Evolutionary conservation across 1,140 invertebrate genomes (phyloP), one percentile per base, ranked within the genome.

Genomic region (Antheraea mylitta): DNA sequence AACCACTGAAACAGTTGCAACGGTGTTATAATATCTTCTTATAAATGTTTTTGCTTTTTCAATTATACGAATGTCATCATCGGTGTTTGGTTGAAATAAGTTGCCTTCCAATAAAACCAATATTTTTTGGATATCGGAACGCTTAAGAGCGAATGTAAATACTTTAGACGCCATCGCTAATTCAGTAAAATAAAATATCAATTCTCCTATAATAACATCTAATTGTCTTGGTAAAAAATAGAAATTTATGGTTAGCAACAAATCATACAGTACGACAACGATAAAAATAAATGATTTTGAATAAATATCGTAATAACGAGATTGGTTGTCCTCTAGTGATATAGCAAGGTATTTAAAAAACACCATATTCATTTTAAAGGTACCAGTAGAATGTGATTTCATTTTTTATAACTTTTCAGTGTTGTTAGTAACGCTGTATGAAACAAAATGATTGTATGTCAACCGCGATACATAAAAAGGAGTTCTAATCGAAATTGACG

Each of bases 181-280:
- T 62, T 75, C 78, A 5, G 79, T 85, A 16, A 86, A 84, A 69
- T 81, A 85, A 75, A 87, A 83, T 71, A 85, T 76, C 70, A 81
- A 70, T 72, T 87, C 83, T 62, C 84, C 84, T 2, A 85, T 78
- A 66, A 84, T 76, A 42, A 76, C 18, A 53, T 86, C 84, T 30
- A 89, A 66, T 59, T 87, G 68, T 66, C 66, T 74, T 7, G 78
- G 77, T 11, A 87, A 48, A 64, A 74, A 86, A 73, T 76, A 82
- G 45, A 89, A 85, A 68, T 87, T 87, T 64, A 86, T 67, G 6
- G 81, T 77, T 7, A 62, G 64, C 22, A 86, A 37, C 13, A 67
- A n/a, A 64, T 74, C 68, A 58, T 78, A 82, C 0, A 79, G 36
- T 18, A 82, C 58, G 61, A 80, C 67, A 42, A 82, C 82, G 19